Evolutionary conservation across 2,113 vertebrate species (phyloP).

Genomic region (Murina feae): DNA sequence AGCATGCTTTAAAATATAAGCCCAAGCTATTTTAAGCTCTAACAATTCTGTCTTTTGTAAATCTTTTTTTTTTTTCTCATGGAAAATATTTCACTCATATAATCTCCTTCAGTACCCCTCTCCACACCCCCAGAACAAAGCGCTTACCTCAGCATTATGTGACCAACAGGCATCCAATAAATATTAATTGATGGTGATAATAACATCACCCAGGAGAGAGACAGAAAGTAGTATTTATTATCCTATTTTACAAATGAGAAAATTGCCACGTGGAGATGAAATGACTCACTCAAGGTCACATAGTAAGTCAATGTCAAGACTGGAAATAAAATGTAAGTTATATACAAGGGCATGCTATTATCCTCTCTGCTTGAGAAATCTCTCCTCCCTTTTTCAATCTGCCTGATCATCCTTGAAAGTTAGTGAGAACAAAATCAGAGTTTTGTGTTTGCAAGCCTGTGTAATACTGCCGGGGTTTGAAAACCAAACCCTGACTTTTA

Average conservation of each 20-base stretch:
- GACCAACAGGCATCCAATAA: conserved; percentile 49
- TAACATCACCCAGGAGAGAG: conserved; percentile 50
- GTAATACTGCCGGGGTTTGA: neutral
- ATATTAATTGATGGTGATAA: conserved; percentile 67
- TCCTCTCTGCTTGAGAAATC: conserved; percentile 62
- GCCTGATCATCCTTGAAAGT: conserved; percentile 70
- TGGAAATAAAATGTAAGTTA: conserved; percentile 63
- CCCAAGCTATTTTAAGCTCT: conserved; percentile 49
- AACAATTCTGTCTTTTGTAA: conserved; percentile 58
- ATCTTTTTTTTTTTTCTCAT: conserved; percentile 32
- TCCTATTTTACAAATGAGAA: conserved; percentile 58
- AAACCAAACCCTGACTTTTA: neutral
- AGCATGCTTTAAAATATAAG: conserved; percentile 42
- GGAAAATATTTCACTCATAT: conserved; percentile 29
- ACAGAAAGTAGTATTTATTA: conserved; percentile 65
- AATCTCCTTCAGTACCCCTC: neutral
- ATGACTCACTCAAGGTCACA: conserved; percentile 69
- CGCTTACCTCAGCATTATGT: conserved; percentile 22
- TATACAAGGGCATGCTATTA: conserved; percentile 47
- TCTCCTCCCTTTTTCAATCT: conserved; percentile 56
- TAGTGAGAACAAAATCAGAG: conserved; percentile 46
- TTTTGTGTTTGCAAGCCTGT: conserved; percentile 17
- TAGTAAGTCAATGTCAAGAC: conserved; percentile 38
- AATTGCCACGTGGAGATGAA: conserved; percentile 55
- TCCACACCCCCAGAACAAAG: neutral